Conservation (phyloP, 2,113 vertebrate genomes). For the Eretmochelys imbricata region DNA sequence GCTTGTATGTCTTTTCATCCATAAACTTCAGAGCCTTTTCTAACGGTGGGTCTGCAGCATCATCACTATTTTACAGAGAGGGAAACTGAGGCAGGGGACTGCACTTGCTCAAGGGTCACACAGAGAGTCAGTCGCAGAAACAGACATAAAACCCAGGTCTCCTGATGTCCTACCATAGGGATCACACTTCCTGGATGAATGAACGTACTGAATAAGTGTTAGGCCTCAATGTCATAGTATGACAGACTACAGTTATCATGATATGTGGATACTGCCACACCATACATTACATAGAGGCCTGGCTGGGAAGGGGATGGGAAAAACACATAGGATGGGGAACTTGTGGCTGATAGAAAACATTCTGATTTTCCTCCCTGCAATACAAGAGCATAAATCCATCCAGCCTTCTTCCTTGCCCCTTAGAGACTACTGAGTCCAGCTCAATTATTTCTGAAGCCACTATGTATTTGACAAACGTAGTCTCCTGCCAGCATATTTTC, state of each 20-base stretch:
- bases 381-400: conserved; percentile 12
- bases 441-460: conserved; percentile 25
- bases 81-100: not conserved
- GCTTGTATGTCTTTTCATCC: not conserved
- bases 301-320: not conserved
- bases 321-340: not conserved
- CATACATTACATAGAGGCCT: not conserved
- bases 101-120: not conserved
- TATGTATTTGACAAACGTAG: not conserved
- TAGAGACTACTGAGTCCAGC: conserved; percentile 11
- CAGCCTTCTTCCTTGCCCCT: not conserved
- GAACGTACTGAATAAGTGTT: not conserved
- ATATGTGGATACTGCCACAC: not conserved
- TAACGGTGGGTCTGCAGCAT: too few species aligned
- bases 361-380: not conserved
- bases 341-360: conserved; percentile 2
- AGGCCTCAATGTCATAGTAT: not conserved
- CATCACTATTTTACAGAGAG: not conserved
- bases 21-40: not conserved
- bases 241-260: not conserved
- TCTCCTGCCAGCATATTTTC: not conserved
- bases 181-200: not conserved
- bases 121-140: not conserved
- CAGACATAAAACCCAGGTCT: too few species aligned
- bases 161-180: not conserved